Evolutionary conservation across 2,888 invertebrate genomes (phyloP), one percentile per base, ranked within the genome.

Genomic region (Stegana nigrithorax): DNA sequence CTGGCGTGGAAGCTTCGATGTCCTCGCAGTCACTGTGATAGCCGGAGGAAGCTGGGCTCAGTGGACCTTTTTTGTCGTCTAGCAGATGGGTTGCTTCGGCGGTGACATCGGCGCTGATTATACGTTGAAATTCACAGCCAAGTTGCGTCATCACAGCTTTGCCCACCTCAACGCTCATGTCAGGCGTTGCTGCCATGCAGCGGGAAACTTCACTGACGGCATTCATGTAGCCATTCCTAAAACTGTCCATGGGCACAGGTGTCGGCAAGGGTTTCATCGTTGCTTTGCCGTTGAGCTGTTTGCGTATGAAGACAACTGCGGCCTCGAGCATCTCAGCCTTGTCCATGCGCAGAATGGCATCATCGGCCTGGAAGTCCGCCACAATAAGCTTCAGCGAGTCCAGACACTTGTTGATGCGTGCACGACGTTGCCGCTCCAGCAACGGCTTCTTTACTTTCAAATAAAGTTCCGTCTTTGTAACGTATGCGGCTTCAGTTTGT

Each of bases 361-460:
- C 94, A 70, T 94, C 94, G 86, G 94, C 94, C 71, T 94, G 93
- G 69, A 85, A 81, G 68, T 84, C 84, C 51, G 94, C 93, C 91
- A 95, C 93, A 82, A 95, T 87, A 86, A 94, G 93, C 86, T 95
- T 95, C 67, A 95, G 89, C 81, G 94, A 93, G 86, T 95, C 94
- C 81, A 95, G 88, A 86, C 94, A 95, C 77, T 93, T 92, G 87
- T 95, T 95, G 88, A 95, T 95, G 83, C 95, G 89, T 72, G 95
- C 95, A 74, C 95, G 89, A 67, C 95, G 90, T 84, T 95, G 94
- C 75, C 95, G 90, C 87, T 95, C 95, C 75, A 95, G 87, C 91
- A 94, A 91, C 79, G 95, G 95, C 86, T 95, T 95, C 92, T 94
- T 94, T 83, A 95, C 94, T 91, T 94, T 95, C 87, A 95, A 89